A percentile compares a stretch with the other conserved stretches of the same genome.
phyloP scores from a whole-genome alignment of 1,140 invertebrate species.

The Drosophila takahashii region DNA sequence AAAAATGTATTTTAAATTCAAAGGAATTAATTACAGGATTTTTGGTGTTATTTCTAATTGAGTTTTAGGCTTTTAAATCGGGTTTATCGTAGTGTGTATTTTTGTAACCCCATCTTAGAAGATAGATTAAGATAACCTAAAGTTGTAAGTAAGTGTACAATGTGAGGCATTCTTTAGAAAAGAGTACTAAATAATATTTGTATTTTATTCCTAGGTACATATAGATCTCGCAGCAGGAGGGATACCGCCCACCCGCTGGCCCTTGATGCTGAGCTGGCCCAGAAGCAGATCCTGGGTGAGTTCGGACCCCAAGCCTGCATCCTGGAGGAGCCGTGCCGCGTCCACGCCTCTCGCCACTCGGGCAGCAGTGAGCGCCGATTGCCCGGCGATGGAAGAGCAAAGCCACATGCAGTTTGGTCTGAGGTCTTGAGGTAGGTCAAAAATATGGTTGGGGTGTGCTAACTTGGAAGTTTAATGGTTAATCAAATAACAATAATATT shows the following conservation, averaged over 20 bases:
- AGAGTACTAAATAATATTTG: neutral
- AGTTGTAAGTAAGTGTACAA: no score
- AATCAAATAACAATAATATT: neutral
- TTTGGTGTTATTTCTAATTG: no score
- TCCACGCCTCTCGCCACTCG: slow-evolving; percentile 86
- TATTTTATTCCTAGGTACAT: slow-evolving; percentile 86
- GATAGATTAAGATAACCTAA: no score
- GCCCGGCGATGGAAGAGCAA: slow-evolving; percentile 29
- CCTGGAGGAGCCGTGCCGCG: slow-evolving; percentile 88
- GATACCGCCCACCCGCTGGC: slow-evolving; percentile 78
- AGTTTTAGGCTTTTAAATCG: no score
- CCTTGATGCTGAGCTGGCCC: slow-evolving; percentile 87
- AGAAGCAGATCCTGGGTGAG: slow-evolving; percentile 88
- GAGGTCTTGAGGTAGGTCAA: slow-evolving; percentile 87
- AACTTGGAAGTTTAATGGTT: neutral
- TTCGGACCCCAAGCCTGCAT: slow-evolving; percentile 89
- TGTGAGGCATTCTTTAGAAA: no score
- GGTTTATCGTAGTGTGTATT: no score
- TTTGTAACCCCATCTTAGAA: neutral
- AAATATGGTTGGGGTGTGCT: neutral
- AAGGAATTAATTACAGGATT: no score
- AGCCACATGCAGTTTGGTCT: slow-evolving; percentile 86
- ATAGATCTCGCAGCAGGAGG: slow-evolving; percentile 86
- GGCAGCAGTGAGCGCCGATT: slow-evolving; percentile 73
- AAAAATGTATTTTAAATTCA: no score